These are phyloP conservation scores for Chiridota heheva DNA, from an alignment of 35 echinoderm and acorn worm species.

Conservation along the genomic window DNA sequence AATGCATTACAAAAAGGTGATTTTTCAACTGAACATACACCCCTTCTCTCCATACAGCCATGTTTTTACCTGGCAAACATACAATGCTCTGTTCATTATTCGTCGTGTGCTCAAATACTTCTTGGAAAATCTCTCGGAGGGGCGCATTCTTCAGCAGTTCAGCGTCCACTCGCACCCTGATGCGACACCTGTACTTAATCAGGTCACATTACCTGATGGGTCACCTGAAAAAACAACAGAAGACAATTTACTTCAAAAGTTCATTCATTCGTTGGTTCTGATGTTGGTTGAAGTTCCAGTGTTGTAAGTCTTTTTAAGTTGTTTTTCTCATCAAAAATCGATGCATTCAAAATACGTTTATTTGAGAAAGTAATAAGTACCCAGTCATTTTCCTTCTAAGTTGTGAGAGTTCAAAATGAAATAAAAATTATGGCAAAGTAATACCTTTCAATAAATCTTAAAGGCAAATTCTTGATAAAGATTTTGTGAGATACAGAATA, in stretches of 20 bases:
- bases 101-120: constrained; percentile 75
- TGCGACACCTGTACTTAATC: constrained; percentile 17
- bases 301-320: constrained; percentile 94
- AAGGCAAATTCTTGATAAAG: too few relatives aligned
- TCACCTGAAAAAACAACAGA: constrained; percentile 15
- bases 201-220: constrained; percentile 32
- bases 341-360: too few relatives aligned
- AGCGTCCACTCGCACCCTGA: constrained; percentile 49
- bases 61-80: constrained; percentile 95
- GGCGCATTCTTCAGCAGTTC: constrained; percentile 85
- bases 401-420: too few relatives aligned
- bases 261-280: constrained; percentile 74
- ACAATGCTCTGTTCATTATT: constrained; percentile 99
- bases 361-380: too few relatives aligned
- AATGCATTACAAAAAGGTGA: not conserved
- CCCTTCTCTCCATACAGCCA: constrained; percentile 51
- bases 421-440: too few relatives aligned
- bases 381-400: too few relatives aligned
- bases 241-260: constrained; percentile 64
- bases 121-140: constrained; percentile 91
- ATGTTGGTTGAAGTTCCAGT: constrained; percentile 93
- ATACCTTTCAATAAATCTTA: too few relatives aligned
- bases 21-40: not conserved
- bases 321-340: too few relatives aligned
- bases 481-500: too few relatives aligned